Conservation (phyloP, 1,140 invertebrate genomes). For the Monochamus saltuarius region DNA sequence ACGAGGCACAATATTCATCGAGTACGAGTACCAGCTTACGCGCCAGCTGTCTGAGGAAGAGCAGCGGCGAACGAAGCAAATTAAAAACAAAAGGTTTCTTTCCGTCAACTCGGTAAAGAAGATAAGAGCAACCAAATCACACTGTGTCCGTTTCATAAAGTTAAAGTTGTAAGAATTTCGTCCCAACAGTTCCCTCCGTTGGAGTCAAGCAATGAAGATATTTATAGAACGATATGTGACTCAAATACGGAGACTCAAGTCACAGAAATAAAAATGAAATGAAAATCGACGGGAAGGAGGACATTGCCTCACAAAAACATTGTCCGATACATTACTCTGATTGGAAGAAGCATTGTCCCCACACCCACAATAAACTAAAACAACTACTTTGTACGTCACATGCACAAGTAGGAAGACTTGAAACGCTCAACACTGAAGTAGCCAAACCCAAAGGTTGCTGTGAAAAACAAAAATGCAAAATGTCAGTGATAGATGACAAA, state of each 20-base stretch:
- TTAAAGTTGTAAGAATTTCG: not conserved
- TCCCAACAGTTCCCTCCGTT: slow-evolving; percentile 11
- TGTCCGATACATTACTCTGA: too few relatives aligned
- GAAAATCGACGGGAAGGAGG: too few relatives aligned
- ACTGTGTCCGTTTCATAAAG: slow-evolving; percentile 19
- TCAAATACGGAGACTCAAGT: too few relatives aligned
- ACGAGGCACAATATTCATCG: not conserved
- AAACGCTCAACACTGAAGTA: too few relatives aligned
- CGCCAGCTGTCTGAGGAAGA: slow-evolving; percentile 12
- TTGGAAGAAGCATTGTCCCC: too few relatives aligned
- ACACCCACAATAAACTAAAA: too few relatives aligned
- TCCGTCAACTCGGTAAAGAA: slow-evolving; percentile 4
- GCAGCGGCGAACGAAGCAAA: slow-evolving; percentile 9
- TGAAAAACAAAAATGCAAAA: not conserved
- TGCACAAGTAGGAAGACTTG: too few relatives aligned
- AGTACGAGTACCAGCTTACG: not conserved
- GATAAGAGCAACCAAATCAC: slow-evolving; percentile 22
- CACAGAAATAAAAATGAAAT: too few relatives aligned
- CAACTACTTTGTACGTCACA: too few relatives aligned
- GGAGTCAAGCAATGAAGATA: not conserved
- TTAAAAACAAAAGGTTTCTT: slow-evolving; percentile 16
- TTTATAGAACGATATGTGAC: too few relatives aligned
- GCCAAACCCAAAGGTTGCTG: not conserved
- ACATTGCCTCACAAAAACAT: too few relatives aligned
- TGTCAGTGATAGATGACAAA: slow-evolving; percentile 1